Conservation (phyloP, 37 sponge, comb jelly and placozoan genomes). For the Chondrosia reniformis region DNA sequence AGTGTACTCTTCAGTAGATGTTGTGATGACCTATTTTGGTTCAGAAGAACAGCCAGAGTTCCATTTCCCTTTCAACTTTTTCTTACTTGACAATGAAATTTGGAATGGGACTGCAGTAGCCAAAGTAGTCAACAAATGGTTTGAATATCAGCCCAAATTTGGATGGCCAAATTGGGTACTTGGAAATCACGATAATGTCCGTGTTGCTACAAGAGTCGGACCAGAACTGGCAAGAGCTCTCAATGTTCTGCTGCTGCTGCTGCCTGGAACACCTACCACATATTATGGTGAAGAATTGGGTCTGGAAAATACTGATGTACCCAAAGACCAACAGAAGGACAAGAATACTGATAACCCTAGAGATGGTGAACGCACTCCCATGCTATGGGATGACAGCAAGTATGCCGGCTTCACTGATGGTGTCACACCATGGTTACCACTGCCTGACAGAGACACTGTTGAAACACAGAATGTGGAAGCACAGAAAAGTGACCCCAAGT, state of each 20-base stretch:
- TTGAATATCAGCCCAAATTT: slow-evolving; percentile 49
- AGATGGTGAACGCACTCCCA: slow-evolving; percentile 84
- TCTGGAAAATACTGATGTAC: slow-evolving; percentile 67
- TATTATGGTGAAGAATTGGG: slow-evolving; percentile 90
- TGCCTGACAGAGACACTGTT: slow-evolving; percentile 46
- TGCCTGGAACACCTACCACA: slow-evolving; percentile 88
- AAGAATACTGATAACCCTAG: slow-evolving; percentile 20
- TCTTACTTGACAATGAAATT: slow-evolving; percentile 47
- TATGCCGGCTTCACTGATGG: slow-evolving; percentile 76
- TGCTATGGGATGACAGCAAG: slow-evolving; percentile 74
- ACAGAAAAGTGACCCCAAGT: slow-evolving; percentile 11
- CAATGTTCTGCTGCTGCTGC: slow-evolving; percentile 67
- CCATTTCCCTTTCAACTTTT: slow-evolving; percentile 87
- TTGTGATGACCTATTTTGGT: slow-evolving; percentile 69
- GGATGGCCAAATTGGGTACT: slow-evolving; percentile 91
- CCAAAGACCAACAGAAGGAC: slow-evolving; percentile 45
- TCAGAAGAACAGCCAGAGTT: slow-evolving; percentile 47
- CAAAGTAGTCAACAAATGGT: slow-evolving; percentile 45
- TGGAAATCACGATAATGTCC: slow-evolving; percentile 88
- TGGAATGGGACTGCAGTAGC: slow-evolving; percentile 75
- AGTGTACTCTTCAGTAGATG: slow-evolving; percentile 40
- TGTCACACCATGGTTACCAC: slow-evolving; percentile 73
- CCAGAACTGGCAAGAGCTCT: slow-evolving; percentile 52
- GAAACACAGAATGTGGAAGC: slow-evolving; percentile 59
- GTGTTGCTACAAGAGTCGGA: slow-evolving; percentile 71